A percentile compares a stretch with the other conserved stretches of the same genome.
These are phyloP conservation scores for Papilio helenus DNA, from an alignment of 1,140 invertebrate species.

Conservation along the genomic window DNA sequence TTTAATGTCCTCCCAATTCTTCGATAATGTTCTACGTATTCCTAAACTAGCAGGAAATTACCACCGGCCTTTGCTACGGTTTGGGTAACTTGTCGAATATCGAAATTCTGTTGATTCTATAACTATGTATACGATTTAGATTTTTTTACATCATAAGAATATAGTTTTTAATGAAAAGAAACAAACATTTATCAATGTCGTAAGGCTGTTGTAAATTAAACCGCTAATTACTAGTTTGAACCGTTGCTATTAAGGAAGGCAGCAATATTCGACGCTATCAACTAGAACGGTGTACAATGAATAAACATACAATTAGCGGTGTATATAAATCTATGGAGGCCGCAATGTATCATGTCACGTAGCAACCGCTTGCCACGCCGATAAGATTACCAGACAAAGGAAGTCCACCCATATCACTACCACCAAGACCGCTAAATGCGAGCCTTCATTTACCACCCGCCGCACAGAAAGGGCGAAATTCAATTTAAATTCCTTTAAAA, in stretches of 20 bases:
- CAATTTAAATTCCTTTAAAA: conserved; percentile 54
- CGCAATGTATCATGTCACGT: conserved; percentile 78
- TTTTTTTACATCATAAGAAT: background rate
- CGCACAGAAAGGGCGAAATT: conserved; percentile 47
- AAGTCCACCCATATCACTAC: conserved; percentile 81
- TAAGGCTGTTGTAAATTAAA: background rate
- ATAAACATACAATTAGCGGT: conserved; percentile 41
- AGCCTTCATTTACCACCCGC: conserved; percentile 75
- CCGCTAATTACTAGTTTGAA: background rate
- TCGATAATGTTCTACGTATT: conserved; percentile 26
- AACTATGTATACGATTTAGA: background rate
- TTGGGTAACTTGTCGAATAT: background rate
- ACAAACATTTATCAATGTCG: background rate
- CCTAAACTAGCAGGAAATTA: conserved; percentile 23
- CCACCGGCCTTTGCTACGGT: background rate
- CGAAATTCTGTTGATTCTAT: background rate
- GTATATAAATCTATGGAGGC: conserved; percentile 66
- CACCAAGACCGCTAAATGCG: conserved; percentile 74
- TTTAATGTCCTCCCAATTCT: conserved; percentile 34
- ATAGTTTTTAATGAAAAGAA: background rate
- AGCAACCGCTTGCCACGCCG: conserved; percentile 69
- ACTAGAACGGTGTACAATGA: conserved; percentile 34
- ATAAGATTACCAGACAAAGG: conserved; percentile 82
- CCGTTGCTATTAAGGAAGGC: conserved; percentile 5
- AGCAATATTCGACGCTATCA: conserved; percentile 6